A percentile compares a stretch with the other conserved stretches of the same genome.
These are phyloP conservation scores for Amblyjoppa fuscipennis DNA, from an alignment of 2,888 invertebrate genomes.

Conservation along the genomic window DNA sequence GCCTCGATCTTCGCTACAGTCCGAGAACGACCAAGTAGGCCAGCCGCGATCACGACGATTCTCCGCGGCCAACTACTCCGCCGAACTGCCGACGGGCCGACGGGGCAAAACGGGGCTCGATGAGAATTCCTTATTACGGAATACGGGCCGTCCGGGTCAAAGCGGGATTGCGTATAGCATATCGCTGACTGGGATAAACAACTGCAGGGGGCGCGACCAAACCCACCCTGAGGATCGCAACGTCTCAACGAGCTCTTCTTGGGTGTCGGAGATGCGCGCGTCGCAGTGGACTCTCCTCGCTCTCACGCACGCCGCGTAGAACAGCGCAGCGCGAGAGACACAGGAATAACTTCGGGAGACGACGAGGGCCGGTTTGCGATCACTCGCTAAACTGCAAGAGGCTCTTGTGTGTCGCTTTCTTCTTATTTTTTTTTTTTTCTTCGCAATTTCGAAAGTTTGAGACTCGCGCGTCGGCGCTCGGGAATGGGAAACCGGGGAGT, in stretches of 20 bases:
- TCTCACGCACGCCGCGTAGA: not conserved
- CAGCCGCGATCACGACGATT: conserved; percentile 15
- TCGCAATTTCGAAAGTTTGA: too few relatives aligned
- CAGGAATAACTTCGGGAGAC: conserved; percentile 34
- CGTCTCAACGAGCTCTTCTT: not conserved
- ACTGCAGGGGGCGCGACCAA: conserved; percentile 56
- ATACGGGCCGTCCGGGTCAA: conserved; percentile 63
- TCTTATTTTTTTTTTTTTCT: not conserved
- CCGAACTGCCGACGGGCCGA: not conserved
- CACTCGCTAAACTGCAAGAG: not conserved
- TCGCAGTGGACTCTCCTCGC: not conserved
- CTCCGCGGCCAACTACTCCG: not conserved
- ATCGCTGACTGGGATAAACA: conserved; percentile 39
- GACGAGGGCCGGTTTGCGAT: not conserved
- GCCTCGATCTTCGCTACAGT: not conserved
- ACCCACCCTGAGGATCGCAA: conserved; percentile 3
- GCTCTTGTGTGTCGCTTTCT: not conserved
- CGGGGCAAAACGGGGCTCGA: conserved; percentile 1
- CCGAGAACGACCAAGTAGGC: not conserved
- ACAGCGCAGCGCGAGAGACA: conserved; percentile 30
- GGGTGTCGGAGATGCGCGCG: conserved; percentile 41
- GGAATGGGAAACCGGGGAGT: too few relatives aligned
- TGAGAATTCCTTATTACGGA: conserved; percentile 60
- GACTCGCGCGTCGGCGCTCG: too few relatives aligned
- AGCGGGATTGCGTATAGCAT: conserved; percentile 48